A percentile compares a stretch with the other conserved stretches of the same genome.
Evolutionary conservation across 2,888 invertebrate species (phyloP).

Genomic region (Carcina quercana): DNA sequence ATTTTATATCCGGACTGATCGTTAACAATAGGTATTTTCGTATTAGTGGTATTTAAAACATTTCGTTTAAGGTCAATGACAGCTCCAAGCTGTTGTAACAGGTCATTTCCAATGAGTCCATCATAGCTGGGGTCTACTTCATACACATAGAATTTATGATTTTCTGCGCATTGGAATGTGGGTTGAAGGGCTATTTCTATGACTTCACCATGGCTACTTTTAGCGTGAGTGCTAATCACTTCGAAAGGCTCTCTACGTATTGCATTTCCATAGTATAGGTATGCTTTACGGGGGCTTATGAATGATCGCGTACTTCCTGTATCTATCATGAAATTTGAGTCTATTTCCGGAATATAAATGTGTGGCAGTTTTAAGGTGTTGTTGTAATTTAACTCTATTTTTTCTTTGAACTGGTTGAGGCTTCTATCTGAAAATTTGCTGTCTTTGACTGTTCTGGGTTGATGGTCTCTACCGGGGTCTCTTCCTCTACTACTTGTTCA

Average conservation of each 20-base stretch:
- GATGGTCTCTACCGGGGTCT: too few species aligned
- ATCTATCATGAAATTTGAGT: constrained; percentile 11
- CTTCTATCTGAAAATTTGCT: too few species aligned
- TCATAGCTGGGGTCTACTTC: constrained; percentile 5
- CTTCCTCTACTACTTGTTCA: too few species aligned
- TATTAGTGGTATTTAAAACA: constrained; percentile 2
- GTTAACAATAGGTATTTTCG: constrained; percentile 5
- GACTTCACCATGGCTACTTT: constrained; percentile 5
- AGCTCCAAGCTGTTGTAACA: constrained; percentile 8
- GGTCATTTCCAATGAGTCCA: constrained; percentile 7
- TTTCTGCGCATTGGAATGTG: not conserved
- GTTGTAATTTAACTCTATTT: too few species aligned
- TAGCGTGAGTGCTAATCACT: constrained; percentile 4
- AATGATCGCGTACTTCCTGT: constrained; percentile 11
- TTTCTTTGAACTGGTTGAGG: too few species aligned
- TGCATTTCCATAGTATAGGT: constrained; percentile 1
- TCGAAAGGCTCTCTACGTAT: constrained; percentile 5
- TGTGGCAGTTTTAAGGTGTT: too few species aligned
- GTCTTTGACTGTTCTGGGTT: too few species aligned
- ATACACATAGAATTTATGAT: constrained; percentile 5
- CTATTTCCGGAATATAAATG: too few species aligned
- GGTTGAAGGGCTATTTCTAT: constrained; percentile 2
- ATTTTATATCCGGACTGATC: not conserved
- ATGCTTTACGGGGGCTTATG: constrained; percentile 5
- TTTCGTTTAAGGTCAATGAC: constrained; percentile 5